A percentile compares a stretch with the other conserved stretches of the same genome.
phyloP scores from a whole-genome alignment of 2,113 vertebrate genomes.

The Zapornia atra region DNA sequence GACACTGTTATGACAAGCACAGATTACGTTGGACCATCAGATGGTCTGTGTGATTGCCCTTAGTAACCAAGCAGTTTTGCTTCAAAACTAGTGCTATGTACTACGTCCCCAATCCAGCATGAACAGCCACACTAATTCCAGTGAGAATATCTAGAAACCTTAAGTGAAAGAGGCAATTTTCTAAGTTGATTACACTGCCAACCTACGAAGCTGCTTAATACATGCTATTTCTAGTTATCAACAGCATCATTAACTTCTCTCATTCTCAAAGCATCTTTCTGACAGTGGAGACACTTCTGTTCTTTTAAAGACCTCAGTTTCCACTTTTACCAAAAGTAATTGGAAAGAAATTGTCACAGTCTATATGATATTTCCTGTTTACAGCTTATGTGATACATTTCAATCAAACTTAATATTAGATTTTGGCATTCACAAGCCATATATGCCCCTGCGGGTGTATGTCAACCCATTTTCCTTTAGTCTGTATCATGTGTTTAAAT shows the following conservation, averaged over 20 bases:
- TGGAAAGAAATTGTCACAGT: background rate
- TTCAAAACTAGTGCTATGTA: background rate
- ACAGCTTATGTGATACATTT: background rate
- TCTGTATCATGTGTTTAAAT: background rate
- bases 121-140: background rate
- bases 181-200: background rate
- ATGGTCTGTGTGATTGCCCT: background rate
- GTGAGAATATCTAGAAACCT: background rate
- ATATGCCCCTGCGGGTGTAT: background rate
- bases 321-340: background rate
- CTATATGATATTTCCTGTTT: background rate
- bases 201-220: background rate
- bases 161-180: background rate
- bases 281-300: background rate
- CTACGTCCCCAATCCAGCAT: background rate
- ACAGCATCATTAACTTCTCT: background rate
- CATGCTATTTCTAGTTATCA: background rate
- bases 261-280: constrained; percentile 3
- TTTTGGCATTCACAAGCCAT: background rate
- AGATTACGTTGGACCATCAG: background rate
- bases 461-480: constrained; percentile 20
- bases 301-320: background rate
- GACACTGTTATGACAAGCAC: background rate
- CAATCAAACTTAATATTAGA: background rate
- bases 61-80: background rate